These are phyloP conservation scores for Pissodes strobi DNA, from an alignment of 1,140 invertebrate species.

Conservation along the genomic window DNA sequence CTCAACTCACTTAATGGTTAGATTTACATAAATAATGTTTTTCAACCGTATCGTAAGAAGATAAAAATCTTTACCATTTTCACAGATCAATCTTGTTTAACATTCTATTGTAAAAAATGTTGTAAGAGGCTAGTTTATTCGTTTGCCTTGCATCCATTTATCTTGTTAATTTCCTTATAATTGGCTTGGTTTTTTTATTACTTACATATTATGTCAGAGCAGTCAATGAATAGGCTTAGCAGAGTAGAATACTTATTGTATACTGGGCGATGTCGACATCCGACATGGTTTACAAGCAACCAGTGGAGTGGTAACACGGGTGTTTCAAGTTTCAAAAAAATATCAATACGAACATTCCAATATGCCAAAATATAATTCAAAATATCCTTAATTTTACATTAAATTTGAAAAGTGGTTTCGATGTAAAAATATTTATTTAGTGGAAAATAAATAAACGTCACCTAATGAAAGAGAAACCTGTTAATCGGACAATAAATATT, in stretches of 20 bases:
- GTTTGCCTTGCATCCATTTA: conserved; percentile 7
- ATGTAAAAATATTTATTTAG: neutral
- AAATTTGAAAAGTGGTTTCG: too few species aligned
- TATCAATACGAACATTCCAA: too few species aligned
- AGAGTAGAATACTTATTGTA: neutral
- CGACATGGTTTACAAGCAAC: too few species aligned
- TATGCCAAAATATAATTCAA: too few species aligned
- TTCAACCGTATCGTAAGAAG: too few species aligned
- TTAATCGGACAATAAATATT: conserved; percentile 9
- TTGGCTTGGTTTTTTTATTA: neutral
- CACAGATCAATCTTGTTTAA: conserved; percentile 5
- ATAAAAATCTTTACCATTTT: too few species aligned
- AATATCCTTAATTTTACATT: too few species aligned
- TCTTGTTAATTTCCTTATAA: conserved; percentile 13
- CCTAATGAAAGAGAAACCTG: conserved; percentile 8
- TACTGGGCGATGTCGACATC: too few species aligned
- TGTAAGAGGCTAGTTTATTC: neutral
- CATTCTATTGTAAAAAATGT: conserved; percentile 11
- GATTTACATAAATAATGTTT: too few species aligned
- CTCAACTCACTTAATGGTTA: too few species aligned
- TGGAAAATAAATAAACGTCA: conserved; percentile 4
- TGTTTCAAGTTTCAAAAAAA: too few species aligned
- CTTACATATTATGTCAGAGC: neutral
- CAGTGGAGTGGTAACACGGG: too few species aligned
- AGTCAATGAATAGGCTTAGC: neutral